Base-by-base conservation (phyloP, 1,140 invertebrate genomes). In the Metaphire vulgaris region DNA sequence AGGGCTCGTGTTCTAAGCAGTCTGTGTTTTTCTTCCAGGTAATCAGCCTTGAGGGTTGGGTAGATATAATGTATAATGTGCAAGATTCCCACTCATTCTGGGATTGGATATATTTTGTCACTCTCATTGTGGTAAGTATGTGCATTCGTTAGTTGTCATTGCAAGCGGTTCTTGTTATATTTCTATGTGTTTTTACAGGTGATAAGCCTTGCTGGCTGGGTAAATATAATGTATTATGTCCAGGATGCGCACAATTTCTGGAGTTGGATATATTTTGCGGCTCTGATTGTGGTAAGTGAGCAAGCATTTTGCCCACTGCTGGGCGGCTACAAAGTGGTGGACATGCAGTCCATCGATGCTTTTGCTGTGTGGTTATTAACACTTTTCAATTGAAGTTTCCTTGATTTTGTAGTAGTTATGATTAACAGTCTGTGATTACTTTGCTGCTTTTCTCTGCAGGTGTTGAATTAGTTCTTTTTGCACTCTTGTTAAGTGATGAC, bases 211-310 rank as follows among this genome's bases (percentile, higher is more conserved):
- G 90, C 91, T 81, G 90, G 90, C 78, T 99, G 98, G 98, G 98
- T 97, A 21, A 97, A 99, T 83, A 99, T 99, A 79, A 99, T 99
- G 98, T 97, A 97, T 84, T 98, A 97, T 85, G 93, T 98, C 30
- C 97, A 99, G 89, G 98, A 99, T 86, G 96, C 97, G 75, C 97
- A 99, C 88, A 99, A 97, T 69, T 99, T 99, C 86, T 99, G 98
- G 98, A 97, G 98, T 85, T 99, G 97, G 96, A 96, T 98, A 79
- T 99, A 99, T 88, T 99, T 99, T 88, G 97, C 99, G 66, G 89
- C 99, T 77, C 89, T 99, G 72, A 99, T 99, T 90, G 97, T 99
- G 87, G 96, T 98, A 90, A 91, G 93, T 90, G 71, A 26, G 41
- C n/a, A n/a, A n/a, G n/a, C n/a, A n/a, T n/a, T n/a, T n/a, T n/a